Evolutionary conservation across 2,797 vertebrate genomes (phyloP), one percentile per base, ranked within the genome.

Genomic region (Pseudochromis fuscus): DNA sequence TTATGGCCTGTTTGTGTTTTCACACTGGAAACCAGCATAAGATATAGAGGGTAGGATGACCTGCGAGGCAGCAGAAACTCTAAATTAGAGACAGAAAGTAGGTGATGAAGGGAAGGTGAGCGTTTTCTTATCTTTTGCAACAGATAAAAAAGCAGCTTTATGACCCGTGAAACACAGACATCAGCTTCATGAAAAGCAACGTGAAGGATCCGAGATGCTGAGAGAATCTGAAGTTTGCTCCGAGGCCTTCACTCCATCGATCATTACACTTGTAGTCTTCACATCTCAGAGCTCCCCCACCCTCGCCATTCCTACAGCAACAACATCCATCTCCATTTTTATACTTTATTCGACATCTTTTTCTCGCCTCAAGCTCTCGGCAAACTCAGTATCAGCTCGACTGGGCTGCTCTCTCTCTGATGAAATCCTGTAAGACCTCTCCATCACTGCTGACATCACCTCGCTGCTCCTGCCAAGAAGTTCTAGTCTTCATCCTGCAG

Each of bases 1-100:
- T 86, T 87, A 89, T 75, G 40, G 28, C 37, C 70, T 74, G 67
- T 84, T 83, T 81, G 57, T 75, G 67, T 75, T 72, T 48, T 61
- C 67, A 21, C 56, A 19, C 57, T 42, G 66, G n/a, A 78, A 77
- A 60, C 77, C 25, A 19, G 27, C 18, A n/a, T n/a, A n/a, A n/a
- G n/a, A n/a, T n/a, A n/a, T n/a, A n/a, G 27, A 27, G 45, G 31
- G 33, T 52, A 64, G 24, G 50, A 65, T 23, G 62, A 76, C 63
- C 72, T 60, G 24, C 53, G 4, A 15, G 21, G 46, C 28, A 59
- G 52, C 65, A 48, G 69, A 63, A 59, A 31, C 15, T 24, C 27
- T 50, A 63, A 56, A 58, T 53, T 63, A 64, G 37, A 68, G 45
- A 24, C 28, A 15, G 65, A 70, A 40, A 42, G 38, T 13, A 49